These are phyloP conservation scores for Volucella bombylans DNA, from an alignment of 2,888 invertebrate species.

Conservation along the genomic window DNA sequence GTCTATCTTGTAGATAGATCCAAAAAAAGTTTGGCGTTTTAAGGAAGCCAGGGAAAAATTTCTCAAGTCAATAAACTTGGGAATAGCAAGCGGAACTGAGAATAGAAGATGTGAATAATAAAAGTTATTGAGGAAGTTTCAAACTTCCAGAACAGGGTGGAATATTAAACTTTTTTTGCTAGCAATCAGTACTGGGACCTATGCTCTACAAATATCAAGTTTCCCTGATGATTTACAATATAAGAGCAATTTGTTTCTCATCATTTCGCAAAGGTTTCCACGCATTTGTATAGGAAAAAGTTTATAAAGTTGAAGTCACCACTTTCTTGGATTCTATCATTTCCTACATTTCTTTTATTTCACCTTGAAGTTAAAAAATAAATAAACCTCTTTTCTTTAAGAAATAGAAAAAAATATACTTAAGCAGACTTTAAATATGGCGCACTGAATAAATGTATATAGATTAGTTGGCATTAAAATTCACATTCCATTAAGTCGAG, in stretches of 20 bases:
- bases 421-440: too few species aligned
- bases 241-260: slow-evolving; percentile 2
- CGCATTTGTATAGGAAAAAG: background rate
- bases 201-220: slow-evolving; percentile 44
- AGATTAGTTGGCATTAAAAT: background rate
- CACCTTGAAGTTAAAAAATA: too few species aligned
- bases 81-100: slow-evolving; percentile 37
- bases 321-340: too few species aligned
- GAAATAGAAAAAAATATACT: too few species aligned
- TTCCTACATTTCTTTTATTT: too few species aligned
- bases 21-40: too few species aligned
- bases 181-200: slow-evolving; percentile 15
- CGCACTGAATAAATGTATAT: background rate
- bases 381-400: too few species aligned
- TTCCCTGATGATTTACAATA: slow-evolving; percentile 45
- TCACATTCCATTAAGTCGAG: background rate
- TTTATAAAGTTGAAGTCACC: too few species aligned
- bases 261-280: slow-evolving; percentile 16
- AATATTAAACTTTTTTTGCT: slow-evolving; percentile 57
- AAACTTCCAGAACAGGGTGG: slow-evolving; percentile 49
- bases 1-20: too few species aligned
- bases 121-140: slow-evolving; percentile 73
- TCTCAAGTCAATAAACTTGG: too few species aligned
- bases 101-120: slow-evolving; percentile 72
- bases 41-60: too few species aligned